Conservation (phyloP, 2,113 vertebrate species). For the Sapayoa aenigma region DNA sequence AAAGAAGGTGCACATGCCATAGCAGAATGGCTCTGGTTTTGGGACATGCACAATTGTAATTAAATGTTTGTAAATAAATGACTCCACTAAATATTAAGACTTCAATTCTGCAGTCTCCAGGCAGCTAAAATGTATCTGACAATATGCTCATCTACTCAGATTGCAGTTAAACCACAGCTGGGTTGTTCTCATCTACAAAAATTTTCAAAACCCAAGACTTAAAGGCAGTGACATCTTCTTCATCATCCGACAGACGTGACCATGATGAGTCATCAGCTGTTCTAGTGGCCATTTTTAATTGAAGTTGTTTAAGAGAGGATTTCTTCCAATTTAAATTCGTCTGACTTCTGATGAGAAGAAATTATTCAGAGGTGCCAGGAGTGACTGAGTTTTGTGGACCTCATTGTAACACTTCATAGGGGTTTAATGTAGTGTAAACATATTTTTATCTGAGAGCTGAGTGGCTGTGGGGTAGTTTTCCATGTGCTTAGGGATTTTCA, state of each 20-base stretch:
- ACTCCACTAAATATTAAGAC: background rate
- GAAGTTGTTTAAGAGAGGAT: background rate
- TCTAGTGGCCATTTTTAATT: background rate
- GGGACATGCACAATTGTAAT: background rate
- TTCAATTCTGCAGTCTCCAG: background rate
- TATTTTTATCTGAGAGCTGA: background rate
- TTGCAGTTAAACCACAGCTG: background rate
- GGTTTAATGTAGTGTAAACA: fast-evolving
- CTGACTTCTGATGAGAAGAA: background rate
- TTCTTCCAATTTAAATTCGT: background rate
- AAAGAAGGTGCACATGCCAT: background rate
- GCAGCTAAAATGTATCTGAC: background rate
- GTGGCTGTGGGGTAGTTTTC: background rate
- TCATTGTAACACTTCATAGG: background rate
- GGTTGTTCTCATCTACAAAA: background rate
- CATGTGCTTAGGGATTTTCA: background rate
- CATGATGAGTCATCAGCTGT: background rate
- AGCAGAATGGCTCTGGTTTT: background rate
- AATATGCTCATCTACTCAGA: background rate
- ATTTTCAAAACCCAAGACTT: background rate
- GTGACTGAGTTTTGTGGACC: background rate
- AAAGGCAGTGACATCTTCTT: background rate
- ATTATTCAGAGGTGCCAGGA: background rate
- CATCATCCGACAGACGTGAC: background rate
- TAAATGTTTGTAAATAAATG: background rate